Base-by-base conservation (phyloP, 2,888 invertebrate genomes). In the Drosophila falleni region DNA sequence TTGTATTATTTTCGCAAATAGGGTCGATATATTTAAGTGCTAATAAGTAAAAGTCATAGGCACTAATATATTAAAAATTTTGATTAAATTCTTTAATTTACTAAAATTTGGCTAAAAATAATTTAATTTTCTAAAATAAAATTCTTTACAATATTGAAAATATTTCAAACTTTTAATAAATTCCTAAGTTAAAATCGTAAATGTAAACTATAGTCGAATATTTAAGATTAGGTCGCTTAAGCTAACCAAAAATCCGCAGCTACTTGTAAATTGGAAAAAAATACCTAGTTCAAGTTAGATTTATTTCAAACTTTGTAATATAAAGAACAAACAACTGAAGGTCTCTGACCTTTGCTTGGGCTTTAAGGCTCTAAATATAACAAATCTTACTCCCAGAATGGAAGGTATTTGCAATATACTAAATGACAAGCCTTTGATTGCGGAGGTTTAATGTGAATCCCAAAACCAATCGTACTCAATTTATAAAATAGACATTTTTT, bases 361-460 rank as follows among this genome's bases (percentile, higher is more conserved):
- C 60, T 44, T 41, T 54, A 0, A 49, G 29, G 58, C 49, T 49
- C 39, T 11, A 19, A 15, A 54, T 42, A 23, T 13, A 54, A 33
- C 44, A 63, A 16, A 74, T 53, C 56, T 78, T 91, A 91, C 91
- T 91, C 91, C 91, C 91, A 91, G 90, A 64, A 91, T 82, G 81
- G 85, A 90, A 90, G 90, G 88, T 74, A 71, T 79, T 78, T 75
- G 75, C 69, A 19, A 37, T 60, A 56, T 29, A 74, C 58, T 60
- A 64, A 29, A 41, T n/a, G 9, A 16, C 1, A 47, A 50, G 76
- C 64, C 71, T 49, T 69, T 56, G 74, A 88, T 85, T 90, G 89
- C 81, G 78, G 73, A 79, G 90, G 79, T 79, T 90, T 83, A 86
- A 82, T 90, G 82, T 80, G 74, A 78, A 53, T 67, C 37, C 56